Percentiles rank a stretch among this genome's conserved stretches.
These are phyloP conservation scores for Climacteris rufus DNA, from an alignment of 2,113 vertebrate species.

Conservation along the genomic window DNA sequence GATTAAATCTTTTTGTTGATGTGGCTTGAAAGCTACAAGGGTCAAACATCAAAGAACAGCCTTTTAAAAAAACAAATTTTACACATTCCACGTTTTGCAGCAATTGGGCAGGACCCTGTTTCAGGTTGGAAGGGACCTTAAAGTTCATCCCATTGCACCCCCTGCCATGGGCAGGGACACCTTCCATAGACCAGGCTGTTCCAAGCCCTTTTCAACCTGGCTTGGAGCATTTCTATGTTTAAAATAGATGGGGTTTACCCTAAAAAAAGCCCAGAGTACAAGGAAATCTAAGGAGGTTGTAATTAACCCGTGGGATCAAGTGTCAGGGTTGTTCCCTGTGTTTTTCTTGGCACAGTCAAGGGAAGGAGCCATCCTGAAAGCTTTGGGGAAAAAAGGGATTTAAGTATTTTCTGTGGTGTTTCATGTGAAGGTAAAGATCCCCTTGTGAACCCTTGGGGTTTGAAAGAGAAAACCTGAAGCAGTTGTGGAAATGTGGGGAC, in stretches of 20 bases:
- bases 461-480: neutral
- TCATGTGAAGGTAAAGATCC: neutral
- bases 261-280: neutral
- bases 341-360: neutral
- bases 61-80: neutral
- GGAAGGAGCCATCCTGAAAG: neutral
- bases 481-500: neutral
- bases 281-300: neutral
- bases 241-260: neutral
- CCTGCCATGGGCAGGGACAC: no score
- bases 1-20: neutral
- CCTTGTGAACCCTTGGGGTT: neutral
- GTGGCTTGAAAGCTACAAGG: neutral
- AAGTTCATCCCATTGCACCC: neutral
- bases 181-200: neutral
- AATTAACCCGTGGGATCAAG: neutral
- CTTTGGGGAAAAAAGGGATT: neutral
- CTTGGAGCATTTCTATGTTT: neutral
- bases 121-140: no score
- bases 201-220: neutral
- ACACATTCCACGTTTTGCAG: neutral
- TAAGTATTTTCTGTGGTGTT: neutral
- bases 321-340: rapidly evolving
- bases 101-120: neutral
- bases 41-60: neutral